Base-by-base conservation (phyloP, 2,113 vertebrate species). In the Trichechus manatus region DNA sequence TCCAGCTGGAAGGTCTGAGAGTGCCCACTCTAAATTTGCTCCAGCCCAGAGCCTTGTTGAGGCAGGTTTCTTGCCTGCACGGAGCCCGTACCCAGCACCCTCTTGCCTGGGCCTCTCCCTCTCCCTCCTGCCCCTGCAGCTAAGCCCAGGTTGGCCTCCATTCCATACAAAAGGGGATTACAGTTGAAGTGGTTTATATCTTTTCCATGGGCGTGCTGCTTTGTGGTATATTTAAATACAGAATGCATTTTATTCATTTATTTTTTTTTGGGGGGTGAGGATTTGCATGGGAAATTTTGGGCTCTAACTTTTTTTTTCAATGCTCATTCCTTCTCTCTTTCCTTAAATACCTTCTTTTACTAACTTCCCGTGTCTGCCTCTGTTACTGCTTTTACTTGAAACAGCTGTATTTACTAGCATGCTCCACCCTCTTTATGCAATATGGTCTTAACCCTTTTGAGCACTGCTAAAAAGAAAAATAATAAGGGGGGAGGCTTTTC, bases 351-450 rank as follows among this genome's bases (percentile, higher is more conserved):
- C 78, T 87, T 15, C 81, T 94, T 92, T 91, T 97, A n/a, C 75
- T 64, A 77, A 86, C 91, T 97, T 92, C 86, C 75, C 42, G 0
- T 75, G 88, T 86, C 92, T 91, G 93, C 90, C 63, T 94, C 87
- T 56, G 64, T 94, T 89, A 42, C 86, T 72, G 88, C 81, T 91
- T 97, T 98, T 91, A 96, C 98, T 94, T 94, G 90, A 97, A 96
- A 96, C 97, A 97, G 92, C 97, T 97, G 95, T 97, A 93, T 97
- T 97, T 97, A 93, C 93, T 94, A 94, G 81, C 61, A n/a, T 22
- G 39, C 82, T 92, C 88, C 78, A 93, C 87, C 90, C 94, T 94
- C 86, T 23, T 87, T 77, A 79, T 96, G 74, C 47, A 97, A 97
- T 97, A 92, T 97, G 88, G 87, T 66, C 79, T 97, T 97, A 97